Conservation (phyloP, 1,140 invertebrate genomes). For the Marisa cornuarietis region DNA sequence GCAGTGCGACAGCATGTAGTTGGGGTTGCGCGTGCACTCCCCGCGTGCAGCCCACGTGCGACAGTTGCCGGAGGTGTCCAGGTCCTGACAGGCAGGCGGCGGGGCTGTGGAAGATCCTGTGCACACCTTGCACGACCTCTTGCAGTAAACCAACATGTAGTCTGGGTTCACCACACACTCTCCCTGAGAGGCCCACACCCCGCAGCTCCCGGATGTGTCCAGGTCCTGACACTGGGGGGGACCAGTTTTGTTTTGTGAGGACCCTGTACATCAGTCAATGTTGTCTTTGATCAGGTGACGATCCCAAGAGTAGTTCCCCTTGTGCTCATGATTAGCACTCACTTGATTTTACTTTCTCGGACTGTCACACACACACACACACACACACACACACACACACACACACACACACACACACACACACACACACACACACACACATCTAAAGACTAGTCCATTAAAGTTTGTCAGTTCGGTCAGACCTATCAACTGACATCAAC, state of each 20-base stretch:
- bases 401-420: no score
- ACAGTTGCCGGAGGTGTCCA: conserved; percentile 28
- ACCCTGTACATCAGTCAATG: neutral
- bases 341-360: no score
- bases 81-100: neutral
- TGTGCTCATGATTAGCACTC: no score
- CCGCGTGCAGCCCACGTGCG: conserved; percentile 40
- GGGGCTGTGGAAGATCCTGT: neutral
- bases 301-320: no score
- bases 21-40: conserved; percentile 43
- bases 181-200: conserved; percentile 28
- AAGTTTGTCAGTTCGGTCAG: no score
- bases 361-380: no score
- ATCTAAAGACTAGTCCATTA: neutral
- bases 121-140: conserved; percentile 37
- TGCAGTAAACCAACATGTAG: conserved; percentile 42
- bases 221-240: conserved; percentile 25
- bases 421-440: no score
- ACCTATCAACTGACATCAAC: no score
- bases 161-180: conserved; percentile 37
- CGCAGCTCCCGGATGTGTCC: conserved; percentile 37
- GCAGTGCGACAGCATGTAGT: conserved; percentile 48
- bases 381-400: no score
- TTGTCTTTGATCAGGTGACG: no score
- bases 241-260: neutral